Conservation (phyloP, 2,888 invertebrate species). For the Steinernema scapterisci region DNA sequence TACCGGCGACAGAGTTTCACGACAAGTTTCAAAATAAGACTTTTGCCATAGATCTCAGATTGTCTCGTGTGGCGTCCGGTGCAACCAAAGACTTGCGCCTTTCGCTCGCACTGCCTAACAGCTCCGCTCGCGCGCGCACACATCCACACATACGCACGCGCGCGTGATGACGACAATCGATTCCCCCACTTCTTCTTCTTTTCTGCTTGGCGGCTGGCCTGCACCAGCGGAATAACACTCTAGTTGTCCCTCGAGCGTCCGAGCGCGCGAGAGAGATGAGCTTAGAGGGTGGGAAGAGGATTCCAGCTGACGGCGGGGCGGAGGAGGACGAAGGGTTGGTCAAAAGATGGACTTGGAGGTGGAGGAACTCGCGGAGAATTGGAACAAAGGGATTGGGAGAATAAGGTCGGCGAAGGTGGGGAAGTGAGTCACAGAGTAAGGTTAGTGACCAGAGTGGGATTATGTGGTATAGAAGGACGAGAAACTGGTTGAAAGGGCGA, state of each 20-base stretch:
- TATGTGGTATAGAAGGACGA: no score
- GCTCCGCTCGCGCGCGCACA: neutral
- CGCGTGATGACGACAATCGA: conserved; percentile 29
- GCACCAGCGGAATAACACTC: no score
- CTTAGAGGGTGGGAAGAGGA: conserved; percentile 15
- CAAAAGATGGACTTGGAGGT: neutral
- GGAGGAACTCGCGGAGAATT: neutral
- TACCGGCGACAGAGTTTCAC: neutral
- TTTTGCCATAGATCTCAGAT: no score
- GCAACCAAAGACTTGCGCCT: no score
- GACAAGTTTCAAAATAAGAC: neutral
- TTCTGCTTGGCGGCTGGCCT: neutral
- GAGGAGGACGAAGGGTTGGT: neutral
- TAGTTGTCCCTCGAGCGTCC: neutral
- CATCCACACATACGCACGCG: neutral
- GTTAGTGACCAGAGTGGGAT: no score
- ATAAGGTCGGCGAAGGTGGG: neutral
- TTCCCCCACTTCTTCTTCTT: neutral
- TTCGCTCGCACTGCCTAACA: conserved; percentile 4
- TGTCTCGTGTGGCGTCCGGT: no score
- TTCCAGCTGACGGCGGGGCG: neutral
- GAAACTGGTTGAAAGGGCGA: neutral
- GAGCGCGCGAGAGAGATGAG: neutral
- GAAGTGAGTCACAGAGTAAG: neutral
- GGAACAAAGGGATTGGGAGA: neutral